Evolutionary conservation across 2,888 invertebrate species (phyloP), one percentile per base, ranked within the genome.

Genomic region (Leptopilina myrica): DNA sequence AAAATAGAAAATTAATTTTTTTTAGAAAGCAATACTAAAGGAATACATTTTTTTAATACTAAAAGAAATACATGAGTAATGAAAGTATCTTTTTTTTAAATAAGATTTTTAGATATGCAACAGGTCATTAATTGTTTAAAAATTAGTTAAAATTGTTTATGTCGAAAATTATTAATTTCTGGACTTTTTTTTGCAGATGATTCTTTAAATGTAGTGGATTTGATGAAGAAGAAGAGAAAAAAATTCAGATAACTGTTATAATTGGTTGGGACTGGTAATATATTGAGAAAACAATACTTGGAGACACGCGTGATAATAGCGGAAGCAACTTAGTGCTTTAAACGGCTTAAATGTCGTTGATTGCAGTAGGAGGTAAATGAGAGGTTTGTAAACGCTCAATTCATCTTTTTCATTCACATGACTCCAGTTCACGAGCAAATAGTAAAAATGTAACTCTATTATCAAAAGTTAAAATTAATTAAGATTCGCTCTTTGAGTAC

Each of bases 281-380:
- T 78, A 62, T 15, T 15, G 33, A 66, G 66, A 12, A 14, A 53
- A 69, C 49, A 69, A 69, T 53, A 69, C 79, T 80, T 65, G 76
- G 77, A 76, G 81, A 86, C 69, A 83, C 26, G 53, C 56, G n/a
- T 82, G 79, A 82, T 84, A 83, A 84, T 78, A 82, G 83, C 89
- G 90, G 89, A 90, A 90, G 87, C 85, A 84, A 84, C 86, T 88
- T 88, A 90, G 89, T 87, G 80, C 86, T 88, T 49, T 88, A 88
- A 89, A 87, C 87, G 87, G 46, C 66, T 66, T 66, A 46, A 66
- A 66, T 43, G 66, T 66, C 83, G 87, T 86, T 88, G 87, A 89
- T 90, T 88, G 86, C 86, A 88, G 89, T 89, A 88, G 88, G 90
- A 89, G 90, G 89, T 88, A 90, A 90, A 89, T 90, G 88, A 89